Evolutionary conservation across 2,113 vertebrate genomes (phyloP), one percentile per base, ranked within the genome.

Genomic region (Amblyornis subalaris): DNA sequence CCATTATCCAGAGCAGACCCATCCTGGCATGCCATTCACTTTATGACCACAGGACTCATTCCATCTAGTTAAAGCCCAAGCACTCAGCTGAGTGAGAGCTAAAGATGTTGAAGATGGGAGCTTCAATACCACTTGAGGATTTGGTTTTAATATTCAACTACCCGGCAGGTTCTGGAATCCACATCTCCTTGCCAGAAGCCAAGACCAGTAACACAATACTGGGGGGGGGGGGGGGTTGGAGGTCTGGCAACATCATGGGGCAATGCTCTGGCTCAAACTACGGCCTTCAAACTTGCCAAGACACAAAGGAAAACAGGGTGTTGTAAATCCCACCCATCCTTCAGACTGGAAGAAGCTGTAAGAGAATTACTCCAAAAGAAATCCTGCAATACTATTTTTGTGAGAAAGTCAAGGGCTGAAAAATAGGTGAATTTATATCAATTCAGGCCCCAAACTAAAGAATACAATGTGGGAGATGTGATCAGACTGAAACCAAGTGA

Each of bases 191-290:
- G 36, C 38, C 65, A 55, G 40, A 62, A 60, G n/a, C 48, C 57
- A 44, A 75, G 36, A 23, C n/a, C 60, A 60, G 28, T 36, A 67
- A 36, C 1, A 4, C 8, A 81, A 16, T 8, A 14, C 12, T 58
- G 33, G 33, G 19, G 28, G 54, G 40, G 33, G 33, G 19, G 28
- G 54, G 40, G 33, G 90, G 18, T 60, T 3, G 2, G 38, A 75
- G 9, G n/a, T n/a, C 58, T 79, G 62, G 53, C n/a, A 79, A 24
- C 0, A 1, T 14, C n/a, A 40, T 2, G 4, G 44, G 55, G 24
- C 70, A 78, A 22, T 18, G 40, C 8, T 51, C 57, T 70, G 18
- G 6, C 29, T 87, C 36, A 50, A 77, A 38, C 33, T 48, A 29
- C 70, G 33, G 5, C 45, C 80, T 82, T 89, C 50, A 79, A 62